Evolutionary conservation across 2,113 vertebrate species (phyloP).

Genomic region (Urocitellus parryii): DNA sequence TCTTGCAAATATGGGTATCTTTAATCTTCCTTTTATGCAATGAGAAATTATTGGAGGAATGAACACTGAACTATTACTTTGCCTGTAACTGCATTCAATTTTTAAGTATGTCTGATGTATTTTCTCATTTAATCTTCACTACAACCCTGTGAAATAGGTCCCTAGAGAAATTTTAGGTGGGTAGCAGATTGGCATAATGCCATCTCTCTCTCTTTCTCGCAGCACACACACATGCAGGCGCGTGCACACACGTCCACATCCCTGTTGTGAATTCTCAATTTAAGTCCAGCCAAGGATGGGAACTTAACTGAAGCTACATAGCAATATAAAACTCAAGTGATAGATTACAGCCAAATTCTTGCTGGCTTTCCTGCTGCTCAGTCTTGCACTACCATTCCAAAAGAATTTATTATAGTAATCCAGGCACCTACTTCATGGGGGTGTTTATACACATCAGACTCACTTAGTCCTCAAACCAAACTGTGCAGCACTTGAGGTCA

Average conservation of each 20-base stretch:
- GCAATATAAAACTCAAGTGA: background rate
- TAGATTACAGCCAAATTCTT: background rate
- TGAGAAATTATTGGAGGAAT: background rate
- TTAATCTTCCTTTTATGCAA: background rate
- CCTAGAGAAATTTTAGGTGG: background rate
- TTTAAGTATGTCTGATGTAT: background rate
- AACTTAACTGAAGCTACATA: background rate
- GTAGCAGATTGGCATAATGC: background rate
- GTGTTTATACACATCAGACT: background rate
- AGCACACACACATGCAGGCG: background rate
- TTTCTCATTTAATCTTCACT: constrained; percentile 47
- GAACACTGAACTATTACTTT: constrained; percentile 17
- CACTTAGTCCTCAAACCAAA: background rate
- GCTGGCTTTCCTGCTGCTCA: background rate
- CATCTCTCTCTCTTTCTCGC: background rate
- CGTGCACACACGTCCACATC: background rate
- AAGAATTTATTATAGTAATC: background rate
- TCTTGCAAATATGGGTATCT: background rate
- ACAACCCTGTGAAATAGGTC: background rate
- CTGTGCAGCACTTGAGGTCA: background rate
- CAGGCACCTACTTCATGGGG: background rate
- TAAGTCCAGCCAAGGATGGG: background rate
- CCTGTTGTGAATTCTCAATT: background rate
- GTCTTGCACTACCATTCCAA: background rate
- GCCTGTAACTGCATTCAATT: constrained; percentile 7